Evolutionary conservation across 1,140 invertebrate species (phyloP), one percentile per base, ranked within the genome.

Genomic region (Scaptomyza montana): DNA sequence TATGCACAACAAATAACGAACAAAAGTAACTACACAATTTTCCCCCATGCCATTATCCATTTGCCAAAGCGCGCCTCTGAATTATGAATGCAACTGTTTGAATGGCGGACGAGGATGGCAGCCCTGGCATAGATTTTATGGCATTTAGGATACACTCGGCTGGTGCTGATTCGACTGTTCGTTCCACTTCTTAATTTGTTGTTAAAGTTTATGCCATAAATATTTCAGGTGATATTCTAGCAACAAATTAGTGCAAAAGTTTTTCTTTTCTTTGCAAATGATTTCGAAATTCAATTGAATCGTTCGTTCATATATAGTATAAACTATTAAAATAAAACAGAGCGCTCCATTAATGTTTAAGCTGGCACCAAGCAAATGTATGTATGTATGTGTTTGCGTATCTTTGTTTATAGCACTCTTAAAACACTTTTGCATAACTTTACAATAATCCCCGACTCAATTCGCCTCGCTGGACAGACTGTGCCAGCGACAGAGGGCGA

Each of bases 101-200:
- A 67, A 60, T 13, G 54, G 51, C 21, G 33, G 33, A 36, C 21
- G 33, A 16, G 33, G 33, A 9, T 0, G 51, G 60, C 67, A 70
- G 56, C 65, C 65, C 62, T 76, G 69, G 74, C 74, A 77, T 77
- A 73, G 74, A 77, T 77, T 77, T 77, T 68, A 77, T 73, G 36
- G 64, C 55, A 61, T 41, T 45, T 55, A 28, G 49, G 25, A 13
- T 33, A 46, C 53, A 6, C 33, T 16, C 41, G 30, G n/a, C n/a
- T n/a, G n/a, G n/a, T n/a, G n/a, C n/a, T n/a, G n/a, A n/a, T 16
- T 30, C 28, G 28, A 33, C 30, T 36, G 41, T 16, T 16, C 50
- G 30, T n/a, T 55, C 28, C 36, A 19, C 21, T 46, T 60, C 47
- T 36, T 62, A 62, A 74, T 74, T 74, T 75, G 74, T 80, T 80